Evolutionary conservation across 2,888 invertebrate species (phyloP), one percentile per base, ranked within the genome.

Genomic region (Neocrepidodera transversa): DNA sequence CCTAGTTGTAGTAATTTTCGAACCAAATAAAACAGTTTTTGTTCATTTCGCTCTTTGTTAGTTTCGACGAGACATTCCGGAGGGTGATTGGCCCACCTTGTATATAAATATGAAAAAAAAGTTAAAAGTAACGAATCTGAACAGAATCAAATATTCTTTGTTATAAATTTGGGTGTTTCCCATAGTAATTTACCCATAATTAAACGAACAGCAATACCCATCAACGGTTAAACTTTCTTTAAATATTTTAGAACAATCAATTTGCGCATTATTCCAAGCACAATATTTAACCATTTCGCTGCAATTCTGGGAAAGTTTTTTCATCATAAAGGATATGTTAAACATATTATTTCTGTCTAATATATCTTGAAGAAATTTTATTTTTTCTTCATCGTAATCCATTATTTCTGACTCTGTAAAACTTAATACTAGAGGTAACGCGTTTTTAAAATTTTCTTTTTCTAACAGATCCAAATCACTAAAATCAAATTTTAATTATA

Each of bases 191-290:
- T 54, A 59, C 51, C 28, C 42, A 55, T 71, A 78, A 63, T 80
- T 81, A 58, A 79, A 80, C 1, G 79, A 77, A 58, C 80, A 81
- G 43, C 81, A 80, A 16, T 71, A 45, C 1, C 81, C 79, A 47
- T 71, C 58, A 1, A 61, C 62, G 1, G 74, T 75, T 11, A 73
- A 68, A 3, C 75, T 68, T 17, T 68, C 55, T 32, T 63, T 61
- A 52, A 81, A 78, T 23, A 71, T 50, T n/a, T 71, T 43, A 1
- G 13, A 35, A 56, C 80, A 80, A 6, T 71, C 62, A 1, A 70
- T 62, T 10, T 47, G 49, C 4, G 62, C 49, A 1, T 60, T 67
- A 7, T 76, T 69, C 79, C 79, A 80, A 53, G 66, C 66, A 53
- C 80, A 80, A 18, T 68, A 68, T 1, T 73, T 51, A n/a, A 79